Base-by-base conservation (phyloP, 2,888 invertebrate genomes). In the Ferrisia virgata region DNA sequence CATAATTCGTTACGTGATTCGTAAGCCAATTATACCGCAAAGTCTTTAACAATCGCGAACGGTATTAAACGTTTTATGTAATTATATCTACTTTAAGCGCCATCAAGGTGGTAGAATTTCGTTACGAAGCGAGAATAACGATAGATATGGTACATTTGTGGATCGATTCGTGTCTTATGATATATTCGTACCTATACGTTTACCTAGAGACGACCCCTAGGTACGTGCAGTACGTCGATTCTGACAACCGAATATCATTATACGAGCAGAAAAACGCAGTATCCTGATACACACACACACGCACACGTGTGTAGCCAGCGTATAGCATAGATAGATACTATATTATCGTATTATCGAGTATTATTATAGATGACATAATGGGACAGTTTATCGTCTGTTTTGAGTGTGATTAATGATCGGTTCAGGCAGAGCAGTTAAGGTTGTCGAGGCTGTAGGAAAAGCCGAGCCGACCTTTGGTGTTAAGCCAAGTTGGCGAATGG, bases 341-440 rank as follows among this genome's bases (percentile, higher is more conserved):
- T n/a, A n/a, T 0, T 28, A 28, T 25, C 25, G 28, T 28, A 64
- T 64, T 64, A 64, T 64, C 58, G 28, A 64, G 58, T 64, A 64
- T 64, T 64, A 28, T 64, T 64, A 64, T 64, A 28, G 28, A 64
- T 64, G 58, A 64, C 58, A 64, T 64, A 64, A 64, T 64, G 58
- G 58, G 58, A 64, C 58, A 64, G 58, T 64, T 64, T 28, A 64
- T 64, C 58, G 58, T 64, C 58, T 25, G 58, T 28, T 64, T 47
- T 64, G 58, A 64, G 58, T 64, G 25, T 64, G 58, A 64, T 64
- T 64, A 64, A 64, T 64, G 58, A 64, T 64, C 47, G 58, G 58
- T 64, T 64, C 47, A n/a, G 47, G 47, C 47, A 47, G 4, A 3
- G 47, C 18, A 18, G 47, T 64, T 25, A 25, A 64, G 28, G 58